Base-by-base conservation (phyloP, 2,888 invertebrate genomes). In the Drosophila barbarae region DNA sequence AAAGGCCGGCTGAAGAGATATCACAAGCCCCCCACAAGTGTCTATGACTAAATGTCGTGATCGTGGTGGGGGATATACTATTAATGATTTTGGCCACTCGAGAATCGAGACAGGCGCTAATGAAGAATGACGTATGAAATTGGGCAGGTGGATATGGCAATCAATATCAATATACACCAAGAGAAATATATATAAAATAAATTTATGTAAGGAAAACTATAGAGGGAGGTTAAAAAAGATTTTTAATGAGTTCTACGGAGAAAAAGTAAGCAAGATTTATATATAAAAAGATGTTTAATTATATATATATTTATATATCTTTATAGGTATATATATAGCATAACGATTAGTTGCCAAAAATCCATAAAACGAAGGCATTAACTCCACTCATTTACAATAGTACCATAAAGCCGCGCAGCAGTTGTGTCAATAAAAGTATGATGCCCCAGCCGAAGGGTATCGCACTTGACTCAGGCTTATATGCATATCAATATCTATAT, bases 361-460 rank as follows among this genome's bases (percentile, higher is more conserved):
- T 15, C 28, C 50, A 41, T 34, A 53, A 34, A 32, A n/a, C 12
- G n/a, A 55, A 28, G 39, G 8, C 35, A 46, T 21, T 55, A 49
- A 71, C 52, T 66, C 26, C n/a, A 5, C 15, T 52, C 34, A 52
- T 32, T 28, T 18, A 49, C 57, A 60, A 57, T 28, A 23, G 23
- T 23, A 54, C 23, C 30, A 64, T 44, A 54, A 46, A 46, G n/a
- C 51, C 41, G 21, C 52, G 13, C 36, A 50, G 58, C 74, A 75
- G 56, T 76, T 75, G 77, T 76, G 77, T 76, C 74, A 76, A 77
- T 55, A 71, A 49, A 26, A 34, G 59, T 54, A 53, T 47, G 52
- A 47, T 50, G 34, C 36, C 55, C 15, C 36, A 65, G 60, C 60
- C 68, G 77, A 72, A 72, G 77, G 77, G 71, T 68, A 73, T 51